phyloP scores from a whole-genome alignment of 2,113 vertebrate species.

The Hymenochirus boettgeri region DNA sequence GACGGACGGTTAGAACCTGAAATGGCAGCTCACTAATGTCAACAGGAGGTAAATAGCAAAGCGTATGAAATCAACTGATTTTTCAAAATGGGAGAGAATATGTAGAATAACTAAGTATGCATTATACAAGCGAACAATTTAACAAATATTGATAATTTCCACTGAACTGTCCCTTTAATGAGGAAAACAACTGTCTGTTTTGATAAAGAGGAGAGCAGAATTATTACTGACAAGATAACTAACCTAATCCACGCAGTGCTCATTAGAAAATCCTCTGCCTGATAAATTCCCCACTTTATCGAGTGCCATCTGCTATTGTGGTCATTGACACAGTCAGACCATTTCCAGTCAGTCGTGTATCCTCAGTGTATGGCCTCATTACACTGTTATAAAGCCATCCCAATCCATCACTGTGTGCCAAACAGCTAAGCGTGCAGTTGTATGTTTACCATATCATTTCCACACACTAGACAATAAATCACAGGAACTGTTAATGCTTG shows the following conservation, averaged over 20 bases:
- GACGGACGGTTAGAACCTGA: too few species aligned
- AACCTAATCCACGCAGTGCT: slow-evolving; percentile 6
- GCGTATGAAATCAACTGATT: too few species aligned
- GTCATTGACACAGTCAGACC: slow-evolving; percentile 12
- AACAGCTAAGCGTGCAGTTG: slow-evolving; percentile 3
- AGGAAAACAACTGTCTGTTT: not conserved
- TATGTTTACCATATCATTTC: slow-evolving; percentile 7
- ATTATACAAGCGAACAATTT: too few species aligned
- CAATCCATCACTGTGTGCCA: not conserved
- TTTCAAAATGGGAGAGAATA: too few species aligned
- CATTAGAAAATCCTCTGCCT: slow-evolving; percentile 32
- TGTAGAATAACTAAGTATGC: too few species aligned
- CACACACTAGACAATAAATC: not conserved
- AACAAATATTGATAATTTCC: too few species aligned
- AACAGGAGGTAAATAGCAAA: too few species aligned
- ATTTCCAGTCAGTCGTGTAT: slow-evolving; percentile 26
- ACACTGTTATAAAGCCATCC: slow-evolving; percentile 18
- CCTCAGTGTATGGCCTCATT: slow-evolving; percentile 26
- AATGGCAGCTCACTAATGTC: too few species aligned
- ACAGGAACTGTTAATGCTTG: not conserved
- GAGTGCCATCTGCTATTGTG: slow-evolving; percentile 34
- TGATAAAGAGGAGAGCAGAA: not conserved
- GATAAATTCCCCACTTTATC: slow-evolving; percentile 13
- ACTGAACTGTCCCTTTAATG: too few species aligned
- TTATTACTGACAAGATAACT: slow-evolving; percentile 18